A percentile compares a stretch with the other conserved stretches of the same genome.
phyloP scores from a whole-genome alignment of 2,113 vertebrate species.

The Cavia aperea region DNA sequence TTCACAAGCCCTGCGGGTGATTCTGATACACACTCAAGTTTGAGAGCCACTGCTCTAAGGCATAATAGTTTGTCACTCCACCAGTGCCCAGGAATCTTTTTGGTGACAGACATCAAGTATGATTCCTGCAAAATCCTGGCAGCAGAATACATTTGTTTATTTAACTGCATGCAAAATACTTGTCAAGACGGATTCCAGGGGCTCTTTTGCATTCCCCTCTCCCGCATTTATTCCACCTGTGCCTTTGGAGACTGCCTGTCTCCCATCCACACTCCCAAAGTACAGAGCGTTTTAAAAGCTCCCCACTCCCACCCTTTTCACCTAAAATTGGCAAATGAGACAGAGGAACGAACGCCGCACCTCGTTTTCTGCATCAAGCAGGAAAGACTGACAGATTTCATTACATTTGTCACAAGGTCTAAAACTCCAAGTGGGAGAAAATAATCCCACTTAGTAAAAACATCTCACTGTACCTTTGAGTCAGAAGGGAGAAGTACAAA shows the following conservation, averaged over 20 bases:
- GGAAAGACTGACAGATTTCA: conserved; percentile 51
- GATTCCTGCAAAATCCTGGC: conserved; percentile 76
- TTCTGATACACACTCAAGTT: not conserved
- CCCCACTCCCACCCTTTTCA: not conserved
- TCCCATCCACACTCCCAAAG: conserved; percentile 44
- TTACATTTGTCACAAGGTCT: conserved; percentile 34
- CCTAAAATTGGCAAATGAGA: conserved; percentile 49
- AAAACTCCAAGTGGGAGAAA: conserved; percentile 53
- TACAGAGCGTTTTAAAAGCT: not conserved
- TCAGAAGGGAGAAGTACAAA: conserved; percentile 42
- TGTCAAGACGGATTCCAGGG: conserved; percentile 76
- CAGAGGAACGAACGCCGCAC: not conserved
- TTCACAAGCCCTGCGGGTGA: conserved; percentile 33
- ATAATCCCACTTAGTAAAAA: conserved; percentile 31
- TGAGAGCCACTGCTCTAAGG: conserved; percentile 56
- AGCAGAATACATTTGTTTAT: conserved; percentile 78
- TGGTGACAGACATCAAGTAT: conserved; percentile 78
- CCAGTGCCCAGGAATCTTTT: conserved; percentile 76
- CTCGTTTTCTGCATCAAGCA: not conserved
- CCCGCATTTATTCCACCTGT: conserved; percentile 26
- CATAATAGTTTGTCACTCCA: conserved; percentile 72
- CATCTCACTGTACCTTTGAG: conserved; percentile 55
- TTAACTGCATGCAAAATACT: conserved; percentile 79
- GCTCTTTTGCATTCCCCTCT: conserved; percentile 40
- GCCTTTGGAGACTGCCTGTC: conserved; percentile 45